phyloP scores from a whole-genome alignment of 2,888 invertebrate species.

The Tuberolachnus salignus region DNA sequence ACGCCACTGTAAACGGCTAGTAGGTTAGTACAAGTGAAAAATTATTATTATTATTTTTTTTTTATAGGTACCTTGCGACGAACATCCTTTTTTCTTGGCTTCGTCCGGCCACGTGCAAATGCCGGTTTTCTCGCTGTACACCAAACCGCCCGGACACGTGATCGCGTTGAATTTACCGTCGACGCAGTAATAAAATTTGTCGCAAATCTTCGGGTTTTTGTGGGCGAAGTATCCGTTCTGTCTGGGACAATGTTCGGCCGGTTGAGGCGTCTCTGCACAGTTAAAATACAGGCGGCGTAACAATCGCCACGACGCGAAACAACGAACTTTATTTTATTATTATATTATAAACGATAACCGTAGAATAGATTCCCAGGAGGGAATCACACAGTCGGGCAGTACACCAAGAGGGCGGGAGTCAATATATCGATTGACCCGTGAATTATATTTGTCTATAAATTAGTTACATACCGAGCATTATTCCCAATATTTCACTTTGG shows the following conservation, averaged over 20 bases:
- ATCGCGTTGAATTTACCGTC: slow-evolving; percentile 90
- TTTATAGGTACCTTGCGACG: slow-evolving; percentile 77
- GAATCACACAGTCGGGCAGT: too few species aligned
- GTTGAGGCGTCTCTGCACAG: slow-evolving; percentile 72
- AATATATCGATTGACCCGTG: too few species aligned
- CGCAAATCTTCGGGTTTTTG: slow-evolving; percentile 77
- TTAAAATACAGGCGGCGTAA: not conserved
- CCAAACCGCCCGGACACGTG: slow-evolving; percentile 83
- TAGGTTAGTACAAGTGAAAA: too few species aligned
- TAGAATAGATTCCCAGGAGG: too few species aligned
- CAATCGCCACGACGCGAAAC: not conserved
- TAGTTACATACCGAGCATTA: too few species aligned
- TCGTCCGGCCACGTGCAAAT: slow-evolving; percentile 94
- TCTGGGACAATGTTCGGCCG: slow-evolving; percentile 77
- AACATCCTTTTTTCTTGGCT: slow-evolving; percentile 84
- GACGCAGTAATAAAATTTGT: slow-evolving; percentile 87
- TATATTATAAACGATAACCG: too few species aligned
- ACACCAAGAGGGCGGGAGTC: too few species aligned
- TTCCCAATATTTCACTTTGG: too few species aligned
- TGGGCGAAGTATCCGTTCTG: slow-evolving; percentile 88
- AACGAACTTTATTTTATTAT: too few species aligned
- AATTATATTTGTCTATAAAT: too few species aligned
- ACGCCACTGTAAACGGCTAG: too few species aligned
- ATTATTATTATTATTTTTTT: too few species aligned
- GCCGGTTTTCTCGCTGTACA: slow-evolving; percentile 85